Evolutionary conservation across 2,113 vertebrate species (phyloP), one percentile per base, ranked within the genome.

Genomic region (Lates calcarifer): DNA sequence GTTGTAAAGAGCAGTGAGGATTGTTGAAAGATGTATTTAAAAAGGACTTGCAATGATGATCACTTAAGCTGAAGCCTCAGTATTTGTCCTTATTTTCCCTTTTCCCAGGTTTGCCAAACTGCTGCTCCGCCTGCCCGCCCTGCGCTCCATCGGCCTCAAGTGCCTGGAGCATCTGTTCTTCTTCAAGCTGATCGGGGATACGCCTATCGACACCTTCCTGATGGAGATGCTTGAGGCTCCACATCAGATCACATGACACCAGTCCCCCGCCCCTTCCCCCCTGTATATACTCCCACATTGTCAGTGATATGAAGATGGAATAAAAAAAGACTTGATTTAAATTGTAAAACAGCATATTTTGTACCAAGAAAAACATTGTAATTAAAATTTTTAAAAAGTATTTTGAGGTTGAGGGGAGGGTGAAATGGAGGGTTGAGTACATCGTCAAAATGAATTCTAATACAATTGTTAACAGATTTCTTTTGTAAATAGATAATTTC

Each of bases 181-280:
- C 95, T 99, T 99, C 94, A 99, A 99, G 93, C 94, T 99, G 62
- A 99, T 99, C 0, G 98, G 98, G 5, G 97, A 99, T 93, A 99
- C 98, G 6, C 97, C 98, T 55, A 99, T 99, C 0, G 98, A 99
- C 96, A 99, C 97, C 75, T 99, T 99, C 83, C 96, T 99, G 65
- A 99, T 99, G 98, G 98, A 99, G 95, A 99, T 99, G 98, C 88
- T 99, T 88, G 98, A 99, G 90, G 95, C 97, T 0, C 97, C 97
- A 0, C 96, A 98, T 90, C 98, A 98, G 93, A 96, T 97, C 90
- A 97, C 98, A 94, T 99, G 97, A 99, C 90, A 88, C 43, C 72
- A 87, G 87, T 79, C 77, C 43, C 69, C 65, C 80, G 56, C 79
- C 81, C 66, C 73, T 45, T 43, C 53, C 65, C 65, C 87, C 69